Evolutionary conservation across 2,113 vertebrate genomes (phyloP).

Genomic region (Pygoscelis antarcticus): DNA sequence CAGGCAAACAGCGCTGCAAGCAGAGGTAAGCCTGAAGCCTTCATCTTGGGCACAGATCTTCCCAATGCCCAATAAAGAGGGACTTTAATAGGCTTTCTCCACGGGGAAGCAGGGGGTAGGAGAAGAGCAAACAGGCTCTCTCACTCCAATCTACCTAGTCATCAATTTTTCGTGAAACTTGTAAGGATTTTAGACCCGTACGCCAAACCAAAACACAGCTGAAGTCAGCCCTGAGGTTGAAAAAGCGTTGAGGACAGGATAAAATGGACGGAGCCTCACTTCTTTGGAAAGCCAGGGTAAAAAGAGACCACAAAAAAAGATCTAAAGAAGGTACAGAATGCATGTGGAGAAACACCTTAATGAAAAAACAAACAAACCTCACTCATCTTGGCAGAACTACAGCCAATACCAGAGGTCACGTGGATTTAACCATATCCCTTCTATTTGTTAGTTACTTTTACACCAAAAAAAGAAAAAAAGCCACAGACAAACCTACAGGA

Average conservation of each 20-base stretch:
- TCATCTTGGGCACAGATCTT: background rate
- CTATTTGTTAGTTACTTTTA: background rate
- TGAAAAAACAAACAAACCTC: conserved; percentile 9
- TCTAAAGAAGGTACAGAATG: background rate
- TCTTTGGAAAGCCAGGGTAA: background rate
- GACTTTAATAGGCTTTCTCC: background rate
- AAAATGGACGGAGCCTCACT: background rate
- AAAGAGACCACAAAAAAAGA: background rate
- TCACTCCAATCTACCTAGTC: background rate
- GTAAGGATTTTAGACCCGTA: background rate
- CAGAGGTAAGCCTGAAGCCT: background rate
- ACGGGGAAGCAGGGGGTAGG: rapidly evolving
- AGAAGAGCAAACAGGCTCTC: background rate
- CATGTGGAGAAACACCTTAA: background rate
- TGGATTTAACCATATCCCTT: background rate
- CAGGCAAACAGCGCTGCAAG: background rate
- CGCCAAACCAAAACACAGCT: background rate
- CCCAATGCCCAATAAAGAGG: background rate
- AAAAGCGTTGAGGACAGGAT: background rate
- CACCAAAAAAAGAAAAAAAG: background rate
- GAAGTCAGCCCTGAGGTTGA: background rate
- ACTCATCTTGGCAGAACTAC: background rate
- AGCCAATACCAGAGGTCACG: background rate
- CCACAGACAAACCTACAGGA: background rate
- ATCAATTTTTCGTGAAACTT: background rate